Percentiles rank a stretch among this genome's conserved stretches.
These are phyloP conservation scores for Trissonchulus latispiculum DNA, from an alignment of 2,888 invertebrate species.

Conservation along the genomic window DNA sequence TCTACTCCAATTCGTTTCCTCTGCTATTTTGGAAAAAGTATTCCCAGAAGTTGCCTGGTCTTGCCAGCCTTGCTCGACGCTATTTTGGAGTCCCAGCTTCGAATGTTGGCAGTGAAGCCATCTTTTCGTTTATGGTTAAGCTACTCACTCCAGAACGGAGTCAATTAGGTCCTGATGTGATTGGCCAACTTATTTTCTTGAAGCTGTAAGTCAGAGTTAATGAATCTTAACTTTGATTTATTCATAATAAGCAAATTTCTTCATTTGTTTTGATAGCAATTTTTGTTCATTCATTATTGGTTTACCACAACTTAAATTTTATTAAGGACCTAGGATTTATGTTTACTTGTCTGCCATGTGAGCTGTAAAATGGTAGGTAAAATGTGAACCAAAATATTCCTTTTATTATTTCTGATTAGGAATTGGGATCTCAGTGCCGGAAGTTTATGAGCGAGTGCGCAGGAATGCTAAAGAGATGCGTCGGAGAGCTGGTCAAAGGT, in stretches of 20 bases:
- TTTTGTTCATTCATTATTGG: too few relatives aligned
- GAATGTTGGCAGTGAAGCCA: not conserved
- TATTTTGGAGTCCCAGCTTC: not conserved
- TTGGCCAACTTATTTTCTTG: not conserved
- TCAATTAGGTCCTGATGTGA: not conserved
- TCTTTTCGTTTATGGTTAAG: not conserved
- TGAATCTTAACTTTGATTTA: not conserved
- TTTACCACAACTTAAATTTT: too few relatives aligned
- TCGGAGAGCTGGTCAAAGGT: too few relatives aligned
- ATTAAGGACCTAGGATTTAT: too few relatives aligned
- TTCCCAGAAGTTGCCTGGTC: not conserved
- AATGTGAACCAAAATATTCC: too few relatives aligned
- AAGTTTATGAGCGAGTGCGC: too few relatives aligned
- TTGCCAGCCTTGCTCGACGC: not conserved
- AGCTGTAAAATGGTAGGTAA: too few relatives aligned
- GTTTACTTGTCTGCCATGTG: too few relatives aligned
- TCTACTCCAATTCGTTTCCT: not conserved
- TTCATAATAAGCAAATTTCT: not conserved
- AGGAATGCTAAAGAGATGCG: too few relatives aligned
- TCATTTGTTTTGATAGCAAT: too few relatives aligned
- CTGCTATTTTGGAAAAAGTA: not conserved
- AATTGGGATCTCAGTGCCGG: too few relatives aligned
- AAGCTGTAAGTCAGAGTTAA: not conserved
- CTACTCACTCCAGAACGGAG: not conserved
- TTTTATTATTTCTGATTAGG: too few relatives aligned